Evolutionary conservation across 2,888 invertebrate species (phyloP), one percentile per base, ranked within the genome.

Genomic region (Idaea biselata): DNA sequence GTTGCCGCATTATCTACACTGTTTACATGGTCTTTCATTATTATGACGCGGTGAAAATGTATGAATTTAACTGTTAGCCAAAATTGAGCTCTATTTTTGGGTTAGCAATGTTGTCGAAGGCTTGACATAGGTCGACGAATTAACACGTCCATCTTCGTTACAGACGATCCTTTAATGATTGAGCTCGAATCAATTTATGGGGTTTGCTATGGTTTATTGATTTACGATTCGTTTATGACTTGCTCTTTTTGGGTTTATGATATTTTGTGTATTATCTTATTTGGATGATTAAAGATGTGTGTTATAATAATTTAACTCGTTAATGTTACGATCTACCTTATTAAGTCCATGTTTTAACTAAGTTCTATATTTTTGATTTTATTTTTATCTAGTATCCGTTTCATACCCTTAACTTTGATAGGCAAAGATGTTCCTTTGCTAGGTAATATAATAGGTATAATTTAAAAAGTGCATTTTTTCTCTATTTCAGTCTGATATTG

Each of bases 401-500:
- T 44, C 44, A 3, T 11, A 7, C 44, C 44, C 11, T 14, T 44
- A 11, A 8, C 8, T 8, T 11, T 8, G 44, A 8, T 44, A 44
- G 7, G 3, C 11, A 14, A 55, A 16, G 4, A 16, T 55, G 16
- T 7, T 25, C 1, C 25, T 25, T 25, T 25, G 25, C 25, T 25
- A 25, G 5, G 5, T 25, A 25, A 25, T 25, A 25, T 25, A n/a
- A n/a, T n/a, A n/a, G n/a, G n/a, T n/a, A n/a, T n/a, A n/a, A n/a
- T n/a, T 25, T 25, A 5, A 25, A 3, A 25, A 25, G 25, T 55
- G 33, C 7, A 18, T 58, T 56, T 63, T n/a, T 60, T 58, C 55
- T 57, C 58, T 58, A 65, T 95, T 95, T 44, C 94, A 99, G 99
- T 99, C 99, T 76, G 99, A 99, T 89, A 99, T 99, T 79, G 98